Evolutionary conservation across 2,797 vertebrate genomes (phyloP).

Genomic region (Rhinophrynus dorsalis): DNA sequence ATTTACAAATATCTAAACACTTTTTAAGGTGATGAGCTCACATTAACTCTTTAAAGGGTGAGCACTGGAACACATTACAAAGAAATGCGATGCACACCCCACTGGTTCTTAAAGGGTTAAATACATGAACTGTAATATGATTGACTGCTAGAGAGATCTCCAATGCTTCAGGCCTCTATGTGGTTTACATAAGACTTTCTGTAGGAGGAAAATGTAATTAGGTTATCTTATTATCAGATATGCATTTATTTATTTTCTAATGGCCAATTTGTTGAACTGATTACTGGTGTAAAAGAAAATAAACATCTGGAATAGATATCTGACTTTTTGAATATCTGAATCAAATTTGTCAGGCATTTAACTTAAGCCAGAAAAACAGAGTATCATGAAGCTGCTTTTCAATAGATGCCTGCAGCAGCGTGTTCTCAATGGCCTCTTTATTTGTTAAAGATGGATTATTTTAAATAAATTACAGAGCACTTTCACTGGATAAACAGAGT

Average conservation of each 20-base stretch:
- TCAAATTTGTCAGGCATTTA: constrained; percentile 78
- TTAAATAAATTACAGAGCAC: constrained; percentile 99
- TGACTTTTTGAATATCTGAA: constrained; percentile 66
- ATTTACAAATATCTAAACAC: too few relatives aligned
- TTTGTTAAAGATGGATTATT: constrained; percentile 99
- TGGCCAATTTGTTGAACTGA: constrained; percentile 60
- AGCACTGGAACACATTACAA: too few relatives aligned
- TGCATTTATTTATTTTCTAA: constrained; percentile 70
- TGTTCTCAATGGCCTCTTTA: constrained; percentile 96
- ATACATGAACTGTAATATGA: too few relatives aligned
- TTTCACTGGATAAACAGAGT: constrained; percentile 98
- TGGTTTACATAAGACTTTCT: too few relatives aligned
- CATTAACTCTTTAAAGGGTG: too few relatives aligned
- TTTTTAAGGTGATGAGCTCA: too few relatives aligned
- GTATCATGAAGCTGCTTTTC: constrained; percentile 83
- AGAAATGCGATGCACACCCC: too few relatives aligned
- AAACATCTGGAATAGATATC: constrained; percentile 65
- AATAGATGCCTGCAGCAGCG: constrained; percentile 86
- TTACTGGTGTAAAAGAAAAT: constrained; percentile 67
- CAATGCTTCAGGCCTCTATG: too few relatives aligned
- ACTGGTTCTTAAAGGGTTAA: too few relatives aligned
- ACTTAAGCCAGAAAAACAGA: constrained; percentile 78
- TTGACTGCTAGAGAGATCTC: too few relatives aligned
- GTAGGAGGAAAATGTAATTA: too few relatives aligned
- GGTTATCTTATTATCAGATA: too few relatives aligned